A percentile compares a stretch with the other conserved stretches of the same genome.
Conservation (phyloP, 2,113 vertebrate species). For the Sprattus sprattus region DNA sequence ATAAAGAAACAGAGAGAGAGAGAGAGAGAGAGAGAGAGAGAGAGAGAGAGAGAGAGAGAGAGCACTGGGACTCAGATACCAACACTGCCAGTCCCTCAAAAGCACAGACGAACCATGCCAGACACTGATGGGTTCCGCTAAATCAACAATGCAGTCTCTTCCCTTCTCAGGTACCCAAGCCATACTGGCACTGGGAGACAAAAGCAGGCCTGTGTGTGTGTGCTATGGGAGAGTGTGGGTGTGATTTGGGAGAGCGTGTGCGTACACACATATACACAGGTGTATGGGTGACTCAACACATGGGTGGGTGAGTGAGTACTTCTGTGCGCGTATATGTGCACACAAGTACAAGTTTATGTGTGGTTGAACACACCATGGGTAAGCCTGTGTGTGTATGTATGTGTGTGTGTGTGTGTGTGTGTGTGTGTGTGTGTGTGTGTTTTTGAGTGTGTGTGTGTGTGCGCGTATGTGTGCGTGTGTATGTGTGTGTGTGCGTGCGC, state of each 20-base stretch:
- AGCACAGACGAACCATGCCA: not conserved
- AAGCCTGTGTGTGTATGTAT: slow-evolving; percentile 19
- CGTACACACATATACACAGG: not conserved
- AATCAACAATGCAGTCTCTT: not conserved
- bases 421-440: slow-evolving; percentile 19
- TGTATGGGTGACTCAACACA: not conserved
- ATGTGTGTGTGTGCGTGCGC: not conserved
- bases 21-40: not conserved
- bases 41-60: not conserved
- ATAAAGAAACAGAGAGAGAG: not conserved
- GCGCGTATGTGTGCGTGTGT: no score
- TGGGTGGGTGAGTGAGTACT: no score
- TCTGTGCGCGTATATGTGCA: no score
- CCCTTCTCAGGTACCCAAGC: not conserved
- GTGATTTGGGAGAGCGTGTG: not conserved
- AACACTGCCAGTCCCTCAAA: not conserved
- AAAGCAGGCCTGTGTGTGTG: not conserved
- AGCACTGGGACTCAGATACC: not conserved
- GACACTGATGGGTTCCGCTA: not conserved
- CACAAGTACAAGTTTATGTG: no score
- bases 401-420: slow-evolving; percentile 22
- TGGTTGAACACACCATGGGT: not conserved
- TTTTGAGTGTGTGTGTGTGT: not conserved
- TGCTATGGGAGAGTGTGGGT: not conserved
- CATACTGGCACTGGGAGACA: not conserved